Conservation (phyloP, 2,888 invertebrate species). For the Phengaris arion region DNA sequence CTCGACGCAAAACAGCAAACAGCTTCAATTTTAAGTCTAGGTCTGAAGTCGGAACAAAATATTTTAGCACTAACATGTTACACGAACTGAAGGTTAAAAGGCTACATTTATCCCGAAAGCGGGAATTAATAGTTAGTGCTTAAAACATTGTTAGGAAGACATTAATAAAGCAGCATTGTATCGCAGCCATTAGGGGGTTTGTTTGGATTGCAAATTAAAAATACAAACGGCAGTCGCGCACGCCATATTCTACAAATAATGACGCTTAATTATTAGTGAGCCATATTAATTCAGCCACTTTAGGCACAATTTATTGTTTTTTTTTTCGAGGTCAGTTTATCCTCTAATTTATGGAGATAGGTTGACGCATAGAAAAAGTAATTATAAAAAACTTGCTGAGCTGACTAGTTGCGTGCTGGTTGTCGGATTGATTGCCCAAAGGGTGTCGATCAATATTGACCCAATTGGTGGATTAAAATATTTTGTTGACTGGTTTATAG, state of each 20-base stretch:
- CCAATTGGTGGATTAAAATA: too few species aligned
- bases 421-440: too few species aligned
- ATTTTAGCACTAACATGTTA: not conserved
- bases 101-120: conserved; percentile 35
- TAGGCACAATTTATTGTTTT: conserved; percentile 9
- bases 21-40: too few species aligned
- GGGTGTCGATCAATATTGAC: too few species aligned
- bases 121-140: conserved; percentile 16
- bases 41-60: too few species aligned
- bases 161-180: conserved; percentile 65
- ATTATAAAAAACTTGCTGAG: not conserved
- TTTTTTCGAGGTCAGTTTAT: conserved; percentile 3
- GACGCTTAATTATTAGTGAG: conserved; percentile 4
- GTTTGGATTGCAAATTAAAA: conserved; percentile 73
- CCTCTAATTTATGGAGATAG: not conserved
- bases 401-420: not conserved
- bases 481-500: too few species aligned
- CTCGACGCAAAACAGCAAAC: too few species aligned
- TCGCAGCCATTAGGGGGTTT: conserved; percentile 67
- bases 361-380: not conserved
- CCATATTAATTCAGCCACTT: conserved; percentile 7
- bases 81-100: conserved; percentile 4
- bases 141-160: conserved; percentile 49
- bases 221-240: conserved; percentile 56
- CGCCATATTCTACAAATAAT: conserved; percentile 45